Evolutionary conservation across 2,113 vertebrate genomes (phyloP).

Genomic region (Vulpes lagopus): DNA sequence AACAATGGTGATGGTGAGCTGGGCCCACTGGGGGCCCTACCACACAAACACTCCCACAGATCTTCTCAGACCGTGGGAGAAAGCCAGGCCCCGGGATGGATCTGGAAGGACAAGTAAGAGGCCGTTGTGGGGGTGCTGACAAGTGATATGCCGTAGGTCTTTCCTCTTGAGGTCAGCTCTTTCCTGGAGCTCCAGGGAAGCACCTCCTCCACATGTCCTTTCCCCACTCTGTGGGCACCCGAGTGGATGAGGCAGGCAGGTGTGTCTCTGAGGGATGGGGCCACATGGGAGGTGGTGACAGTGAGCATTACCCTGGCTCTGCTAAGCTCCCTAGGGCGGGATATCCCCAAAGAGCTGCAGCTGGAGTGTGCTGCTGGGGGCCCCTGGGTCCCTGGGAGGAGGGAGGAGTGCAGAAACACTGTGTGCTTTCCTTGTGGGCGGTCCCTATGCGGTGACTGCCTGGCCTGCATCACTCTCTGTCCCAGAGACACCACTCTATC

Average conservation of each 20-base stretch:
- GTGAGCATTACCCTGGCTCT: background rate
- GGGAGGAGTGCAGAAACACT: too few species aligned
- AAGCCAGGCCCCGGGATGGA: background rate
- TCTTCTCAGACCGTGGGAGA: background rate
- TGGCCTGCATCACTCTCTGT: too few species aligned
- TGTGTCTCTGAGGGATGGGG: background rate
- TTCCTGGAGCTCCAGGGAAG: background rate
- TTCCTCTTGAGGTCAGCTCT: background rate
- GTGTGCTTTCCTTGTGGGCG: too few species aligned
- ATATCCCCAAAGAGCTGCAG: too few species aligned
- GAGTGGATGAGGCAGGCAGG: background rate
- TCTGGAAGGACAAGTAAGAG: background rate
- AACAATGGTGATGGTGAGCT: background rate
- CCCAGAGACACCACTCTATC: too few species aligned
- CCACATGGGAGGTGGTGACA: background rate
- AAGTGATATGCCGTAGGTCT: background rate
- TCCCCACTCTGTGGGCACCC: background rate
- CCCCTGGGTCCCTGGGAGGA: too few species aligned
- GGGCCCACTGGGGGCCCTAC: background rate
- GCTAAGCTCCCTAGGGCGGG: too few species aligned
- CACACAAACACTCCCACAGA: background rate
- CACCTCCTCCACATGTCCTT: background rate
- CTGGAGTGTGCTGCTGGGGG: too few species aligned
- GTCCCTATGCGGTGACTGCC: too few species aligned
- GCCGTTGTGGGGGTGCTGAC: background rate